Evolutionary conservation across 2,888 invertebrate species (phyloP).

Genomic region (Cryptocheilus praepositus): DNA sequence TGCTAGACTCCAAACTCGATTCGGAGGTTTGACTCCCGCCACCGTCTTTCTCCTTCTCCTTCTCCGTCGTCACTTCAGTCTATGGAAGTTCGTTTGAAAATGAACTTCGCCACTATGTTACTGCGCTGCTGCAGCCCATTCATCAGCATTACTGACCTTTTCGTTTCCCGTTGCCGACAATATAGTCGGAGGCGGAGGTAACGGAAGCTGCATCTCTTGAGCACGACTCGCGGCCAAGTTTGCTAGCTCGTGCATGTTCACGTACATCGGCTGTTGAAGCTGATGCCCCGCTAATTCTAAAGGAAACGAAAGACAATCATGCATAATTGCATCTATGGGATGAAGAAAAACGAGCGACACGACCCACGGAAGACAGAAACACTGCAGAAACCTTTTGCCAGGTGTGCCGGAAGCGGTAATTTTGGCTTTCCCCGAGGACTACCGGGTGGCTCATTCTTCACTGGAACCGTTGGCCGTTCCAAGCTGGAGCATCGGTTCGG

Average conservation of each 20-base stretch:
- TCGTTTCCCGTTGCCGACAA: constrained; percentile 48
- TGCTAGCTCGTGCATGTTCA: constrained; percentile 93
- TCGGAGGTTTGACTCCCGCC: constrained; percentile 77
- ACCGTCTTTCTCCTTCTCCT: constrained; percentile 72
- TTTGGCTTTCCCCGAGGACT: constrained; percentile 69
- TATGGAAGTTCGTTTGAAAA: constrained; percentile 36
- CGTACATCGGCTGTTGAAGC: constrained; percentile 83
- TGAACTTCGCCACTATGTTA: background rate
- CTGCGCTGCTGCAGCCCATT: too few relatives aligned
- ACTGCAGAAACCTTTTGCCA: constrained; percentile 78
- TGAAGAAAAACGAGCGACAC: too few relatives aligned
- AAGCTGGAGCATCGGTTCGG: constrained; percentile 84
- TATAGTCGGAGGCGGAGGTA: constrained; percentile 72
- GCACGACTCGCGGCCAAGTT: constrained; percentile 86
- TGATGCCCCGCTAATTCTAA: constrained; percentile 69
- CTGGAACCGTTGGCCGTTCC: constrained; percentile 85
- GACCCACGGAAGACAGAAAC: background rate
- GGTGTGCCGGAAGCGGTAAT: constrained; percentile 82
- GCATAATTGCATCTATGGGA: background rate
- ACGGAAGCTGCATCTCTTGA: constrained; percentile 79
- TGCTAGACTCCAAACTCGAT: constrained; percentile 85
- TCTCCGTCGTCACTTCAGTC: constrained; percentile 69
- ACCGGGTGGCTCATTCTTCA: constrained; percentile 67
- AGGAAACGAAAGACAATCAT: background rate
- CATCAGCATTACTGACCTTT: constrained; percentile 41